Conservation (phyloP, 2,797 vertebrate genomes). For the Mionectes olivaceus region DNA sequence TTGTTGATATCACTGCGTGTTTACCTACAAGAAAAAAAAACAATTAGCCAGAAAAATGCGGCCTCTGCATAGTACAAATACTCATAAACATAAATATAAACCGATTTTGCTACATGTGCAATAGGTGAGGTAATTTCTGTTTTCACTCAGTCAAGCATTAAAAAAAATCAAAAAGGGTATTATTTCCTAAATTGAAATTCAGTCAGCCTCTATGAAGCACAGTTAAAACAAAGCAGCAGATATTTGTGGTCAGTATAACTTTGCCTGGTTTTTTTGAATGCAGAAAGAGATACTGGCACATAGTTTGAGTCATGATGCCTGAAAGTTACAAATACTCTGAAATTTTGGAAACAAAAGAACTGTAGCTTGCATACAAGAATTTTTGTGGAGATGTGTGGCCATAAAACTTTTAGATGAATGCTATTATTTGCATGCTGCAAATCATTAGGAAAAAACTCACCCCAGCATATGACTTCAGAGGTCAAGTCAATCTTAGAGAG, state of each 20-base stretch:
- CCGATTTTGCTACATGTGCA: neutral
- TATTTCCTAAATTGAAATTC: neutral
- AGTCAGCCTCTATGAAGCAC: neutral
- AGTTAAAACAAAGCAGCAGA: neutral
- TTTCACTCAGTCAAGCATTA: neutral
- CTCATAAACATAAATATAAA: neutral
- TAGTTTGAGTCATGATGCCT: neutral
- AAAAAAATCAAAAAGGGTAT: neutral
- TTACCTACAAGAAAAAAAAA: neutral
- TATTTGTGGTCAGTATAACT: neutral
- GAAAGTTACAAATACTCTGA: neutral
- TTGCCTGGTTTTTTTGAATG: neutral
- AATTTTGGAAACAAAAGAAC: slow-evolving; percentile 9
- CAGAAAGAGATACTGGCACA: neutral
- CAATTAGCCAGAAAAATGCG: neutral
- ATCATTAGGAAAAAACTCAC: slow-evolving; percentile 46
- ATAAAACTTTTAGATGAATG: slow-evolving; percentile 39
- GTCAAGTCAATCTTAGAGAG: slow-evolving; percentile 15
- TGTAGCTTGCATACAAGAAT: neutral
- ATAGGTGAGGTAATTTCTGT: neutral
- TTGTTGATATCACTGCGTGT: neutral
- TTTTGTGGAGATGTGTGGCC: neutral
- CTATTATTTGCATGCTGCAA: slow-evolving; percentile 64
- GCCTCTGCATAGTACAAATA: neutral
- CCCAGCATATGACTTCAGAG: neutral